Evolutionary conservation across 1,140 invertebrate species (phyloP).

Genomic region (Rhizoglyphus robini): DNA sequence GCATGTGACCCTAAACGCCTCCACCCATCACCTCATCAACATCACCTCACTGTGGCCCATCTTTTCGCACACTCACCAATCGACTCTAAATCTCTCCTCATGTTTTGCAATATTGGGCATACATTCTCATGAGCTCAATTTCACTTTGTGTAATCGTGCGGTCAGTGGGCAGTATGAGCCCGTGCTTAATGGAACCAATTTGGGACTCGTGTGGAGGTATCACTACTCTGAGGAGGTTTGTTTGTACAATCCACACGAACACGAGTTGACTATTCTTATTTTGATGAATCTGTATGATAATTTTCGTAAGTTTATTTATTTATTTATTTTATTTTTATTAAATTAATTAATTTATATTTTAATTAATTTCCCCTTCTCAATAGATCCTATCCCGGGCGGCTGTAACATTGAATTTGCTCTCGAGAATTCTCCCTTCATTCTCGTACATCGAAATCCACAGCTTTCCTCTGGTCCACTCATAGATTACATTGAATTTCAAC

Average conservation of each 20-base stretch:
- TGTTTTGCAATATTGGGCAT: not conserved
- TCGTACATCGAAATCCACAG: not conserved
- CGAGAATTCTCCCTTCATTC: slow-evolving; percentile 46
- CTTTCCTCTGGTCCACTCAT: not conserved
- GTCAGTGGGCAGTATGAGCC: not conserved
- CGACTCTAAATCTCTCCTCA: not conserved
- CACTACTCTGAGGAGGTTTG: slow-evolving; percentile 23
- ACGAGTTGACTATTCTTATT: too few relatives aligned
- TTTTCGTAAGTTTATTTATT: slow-evolving; percentile 11
- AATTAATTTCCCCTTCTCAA: too few relatives aligned
- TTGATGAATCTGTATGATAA: not conserved
- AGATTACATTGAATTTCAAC: slow-evolving; percentile 1
- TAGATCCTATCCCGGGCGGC: slow-evolving; percentile 61
- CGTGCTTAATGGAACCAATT: slow-evolving; percentile 8
- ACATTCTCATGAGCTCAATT: not conserved
- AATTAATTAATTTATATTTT: slow-evolving; percentile 27
- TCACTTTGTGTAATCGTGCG: not conserved
- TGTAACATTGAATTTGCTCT: slow-evolving; percentile 55
- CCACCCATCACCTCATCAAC: not conserved
- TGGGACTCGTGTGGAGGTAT: slow-evolving; percentile 8
- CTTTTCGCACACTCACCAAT: not conserved
- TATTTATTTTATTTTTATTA: not conserved
- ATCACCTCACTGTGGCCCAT: not conserved
- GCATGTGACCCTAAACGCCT: not conserved
- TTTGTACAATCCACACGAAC: slow-evolving; percentile 13